These are phyloP conservation scores for Agrilus mali DNA, from an alignment of 2,888 invertebrate species.

Conservation along the genomic window DNA sequence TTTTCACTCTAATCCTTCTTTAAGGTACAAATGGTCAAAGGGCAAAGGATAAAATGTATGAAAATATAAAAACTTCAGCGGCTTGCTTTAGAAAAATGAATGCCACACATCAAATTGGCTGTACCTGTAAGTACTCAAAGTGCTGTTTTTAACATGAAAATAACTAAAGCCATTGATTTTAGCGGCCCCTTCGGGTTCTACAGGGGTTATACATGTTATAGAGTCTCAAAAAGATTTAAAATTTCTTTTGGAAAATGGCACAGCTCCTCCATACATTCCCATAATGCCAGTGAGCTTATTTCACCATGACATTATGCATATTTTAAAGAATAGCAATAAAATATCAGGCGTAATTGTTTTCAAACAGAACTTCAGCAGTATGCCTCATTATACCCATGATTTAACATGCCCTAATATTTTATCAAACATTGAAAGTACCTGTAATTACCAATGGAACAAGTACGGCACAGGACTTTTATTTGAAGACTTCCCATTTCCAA, in stretches of 20 bases:
- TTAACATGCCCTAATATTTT: conserved; percentile 72
- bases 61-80: conserved; percentile 53
- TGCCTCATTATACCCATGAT: conserved; percentile 46
- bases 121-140: conserved; percentile 62
- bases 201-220: conserved; percentile 72
- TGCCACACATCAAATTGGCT: conserved; percentile 91
- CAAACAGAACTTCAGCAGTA: conserved; percentile 30
- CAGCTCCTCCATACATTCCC: conserved; percentile 71
- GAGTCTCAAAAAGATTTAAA: conserved; percentile 50
- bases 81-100: conserved; percentile 85
- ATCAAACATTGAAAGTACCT: conserved; percentile 38
- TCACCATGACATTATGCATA: conserved; percentile 41
- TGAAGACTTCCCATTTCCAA: conserved; percentile 77
- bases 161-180: conserved; percentile 19
- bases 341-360: conserved; percentile 56
- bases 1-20: conserved; percentile 1
- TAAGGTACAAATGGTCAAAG: conserved; percentile 35
- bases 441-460: conserved; percentile 61
- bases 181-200: conserved; percentile 67
- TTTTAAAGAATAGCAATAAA: conserved; percentile 40
- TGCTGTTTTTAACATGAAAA: conserved; percentile 1
- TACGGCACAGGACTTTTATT: conserved; percentile 62
- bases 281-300: conserved; percentile 54
- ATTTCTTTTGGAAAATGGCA: conserved; percentile 58
- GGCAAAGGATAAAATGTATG: conserved; percentile 72